Conservation (phyloP, 2,888 invertebrate genomes). For the Chrysolina oricalcia region DNA sequence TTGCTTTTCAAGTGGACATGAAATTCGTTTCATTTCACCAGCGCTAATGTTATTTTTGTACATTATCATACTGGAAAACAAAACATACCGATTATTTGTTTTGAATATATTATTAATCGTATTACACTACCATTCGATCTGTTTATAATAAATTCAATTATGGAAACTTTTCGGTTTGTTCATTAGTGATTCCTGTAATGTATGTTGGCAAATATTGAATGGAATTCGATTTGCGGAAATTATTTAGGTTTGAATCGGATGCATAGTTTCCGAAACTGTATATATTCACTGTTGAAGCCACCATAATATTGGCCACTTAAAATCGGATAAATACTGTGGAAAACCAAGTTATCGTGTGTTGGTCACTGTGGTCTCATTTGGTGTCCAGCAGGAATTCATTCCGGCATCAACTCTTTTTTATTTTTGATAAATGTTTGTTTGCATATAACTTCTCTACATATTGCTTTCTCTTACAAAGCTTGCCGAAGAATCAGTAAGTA, state of each 20-base stretch:
- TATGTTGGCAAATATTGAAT: constrained; percentile 15
- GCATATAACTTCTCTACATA: too few relatives aligned
- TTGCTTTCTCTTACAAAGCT: too few relatives aligned
- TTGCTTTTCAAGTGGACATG: too few relatives aligned
- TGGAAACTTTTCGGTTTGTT: constrained; percentile 23
- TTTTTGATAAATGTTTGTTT: too few relatives aligned
- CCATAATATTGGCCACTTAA: neutral
- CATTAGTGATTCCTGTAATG: constrained; percentile 17
- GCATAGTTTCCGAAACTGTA: neutral
- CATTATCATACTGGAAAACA: constrained; percentile 4
- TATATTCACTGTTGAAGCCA: neutral
- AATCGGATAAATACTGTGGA: neutral
- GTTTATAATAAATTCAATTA: constrained; percentile 18
- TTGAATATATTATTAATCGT: constrained; percentile 1
- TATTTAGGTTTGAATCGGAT: neutral
- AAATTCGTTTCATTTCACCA: neutral
- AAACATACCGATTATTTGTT: constrained; percentile 16
- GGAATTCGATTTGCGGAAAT: constrained; percentile 1
- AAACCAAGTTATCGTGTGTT: neutral
- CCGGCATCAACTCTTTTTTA: too few relatives aligned
- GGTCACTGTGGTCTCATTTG: too few relatives aligned
- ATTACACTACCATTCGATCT: constrained; percentile 9
- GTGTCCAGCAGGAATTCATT: too few relatives aligned
- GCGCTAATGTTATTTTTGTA: constrained; percentile 4
- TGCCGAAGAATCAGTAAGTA: too few relatives aligned